Percentiles rank a stretch among this genome's conserved stretches.
Evolutionary conservation across 2,113 vertebrate species (phyloP).

Genomic region (Engraulis encrasicolus): DNA sequence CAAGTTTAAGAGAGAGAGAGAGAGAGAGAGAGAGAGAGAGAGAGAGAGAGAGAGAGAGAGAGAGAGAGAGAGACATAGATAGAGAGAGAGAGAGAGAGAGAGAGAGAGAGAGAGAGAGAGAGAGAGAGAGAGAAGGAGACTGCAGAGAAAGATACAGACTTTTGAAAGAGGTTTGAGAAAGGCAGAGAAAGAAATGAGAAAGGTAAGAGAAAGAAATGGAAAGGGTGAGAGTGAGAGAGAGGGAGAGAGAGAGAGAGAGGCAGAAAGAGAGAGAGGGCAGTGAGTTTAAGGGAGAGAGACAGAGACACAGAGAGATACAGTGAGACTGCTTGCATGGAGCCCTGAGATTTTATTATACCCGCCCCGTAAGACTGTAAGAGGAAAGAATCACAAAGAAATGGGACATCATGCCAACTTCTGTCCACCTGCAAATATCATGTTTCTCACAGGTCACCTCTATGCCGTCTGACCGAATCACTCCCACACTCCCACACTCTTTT

Average conservation of each 20-base stretch:
- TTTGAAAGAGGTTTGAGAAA: too few relatives aligned
- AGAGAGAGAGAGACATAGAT: neutral
- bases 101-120: neutral
- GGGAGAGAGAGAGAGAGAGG: neutral
- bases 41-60: neutral
- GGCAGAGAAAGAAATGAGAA: neutral
- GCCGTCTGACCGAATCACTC: neutral
- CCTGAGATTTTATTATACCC: conserved; percentile 6
- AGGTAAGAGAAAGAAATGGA: too few relatives aligned
- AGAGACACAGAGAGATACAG: neutral
- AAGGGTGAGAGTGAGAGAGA: neutral
- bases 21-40: neutral
- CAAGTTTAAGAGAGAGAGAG: neutral
- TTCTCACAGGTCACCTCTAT: neutral
- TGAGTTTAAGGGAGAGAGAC: neutral
- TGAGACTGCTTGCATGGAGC: neutral
- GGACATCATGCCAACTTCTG: neutral
- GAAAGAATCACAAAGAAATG: neutral
- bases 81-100: conserved; percentile 16
- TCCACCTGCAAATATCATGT: neutral
- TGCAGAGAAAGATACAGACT: neutral
- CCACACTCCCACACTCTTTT: neutral
- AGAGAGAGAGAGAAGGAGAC: neutral
- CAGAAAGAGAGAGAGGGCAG: neutral
- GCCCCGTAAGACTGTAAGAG: too few relatives aligned